A percentile compares a stretch with the other conserved stretches of the same genome.
These are phyloP conservation scores for Muntiacus muntjak DNA, from an alignment of 2,113 vertebrate genomes.

Conservation along the genomic window DNA sequence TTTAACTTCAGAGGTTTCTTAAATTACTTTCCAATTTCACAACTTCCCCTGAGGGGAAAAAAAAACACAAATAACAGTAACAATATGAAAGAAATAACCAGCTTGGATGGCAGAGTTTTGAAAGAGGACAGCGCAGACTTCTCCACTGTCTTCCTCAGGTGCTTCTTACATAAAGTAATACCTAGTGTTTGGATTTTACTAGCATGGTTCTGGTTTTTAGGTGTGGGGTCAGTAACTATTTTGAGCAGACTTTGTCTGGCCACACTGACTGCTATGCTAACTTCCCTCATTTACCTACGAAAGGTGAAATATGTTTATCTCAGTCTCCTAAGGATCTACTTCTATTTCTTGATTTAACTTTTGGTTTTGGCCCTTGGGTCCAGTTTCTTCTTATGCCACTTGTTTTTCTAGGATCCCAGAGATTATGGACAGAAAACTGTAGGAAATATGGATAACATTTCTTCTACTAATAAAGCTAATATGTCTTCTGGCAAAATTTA, in stretches of 20 bases:
- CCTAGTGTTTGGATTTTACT: background rate
- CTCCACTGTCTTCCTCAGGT: background rate
- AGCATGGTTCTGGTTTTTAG: background rate
- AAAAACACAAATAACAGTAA: conserved; percentile 1
- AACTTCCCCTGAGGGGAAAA: background rate
- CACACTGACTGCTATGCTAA: background rate
- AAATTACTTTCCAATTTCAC: background rate
- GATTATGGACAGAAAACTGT: background rate
- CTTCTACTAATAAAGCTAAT: background rate
- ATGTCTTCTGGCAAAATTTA: background rate
- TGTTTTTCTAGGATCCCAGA: background rate
- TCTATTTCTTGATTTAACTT: background rate
- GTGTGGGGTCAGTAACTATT: background rate
- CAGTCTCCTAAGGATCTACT: background rate
- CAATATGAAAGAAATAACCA: background rate
- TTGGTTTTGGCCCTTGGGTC: background rate
- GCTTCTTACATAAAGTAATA: background rate
- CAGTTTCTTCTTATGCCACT: background rate
- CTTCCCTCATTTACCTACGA: background rate
- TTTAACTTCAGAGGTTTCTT: conserved; percentile 25
- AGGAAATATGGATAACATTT: background rate
- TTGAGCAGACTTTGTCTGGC: background rate
- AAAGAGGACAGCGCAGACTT: background rate
- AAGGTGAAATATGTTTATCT: background rate
- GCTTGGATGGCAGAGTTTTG: accelerated